Conservation (phyloP, 2,888 invertebrate species). For the Drosophila recens region DNA sequence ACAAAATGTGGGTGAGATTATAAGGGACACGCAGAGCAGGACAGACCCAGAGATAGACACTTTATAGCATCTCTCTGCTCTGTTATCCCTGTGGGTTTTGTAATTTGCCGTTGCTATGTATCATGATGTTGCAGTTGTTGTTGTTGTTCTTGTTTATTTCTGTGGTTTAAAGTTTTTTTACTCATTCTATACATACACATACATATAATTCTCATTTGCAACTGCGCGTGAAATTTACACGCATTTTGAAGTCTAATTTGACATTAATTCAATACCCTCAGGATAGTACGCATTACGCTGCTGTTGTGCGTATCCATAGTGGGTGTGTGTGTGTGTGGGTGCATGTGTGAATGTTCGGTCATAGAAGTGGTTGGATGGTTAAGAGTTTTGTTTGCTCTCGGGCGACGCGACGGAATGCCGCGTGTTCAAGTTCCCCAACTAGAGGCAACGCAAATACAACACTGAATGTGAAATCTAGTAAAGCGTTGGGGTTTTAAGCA, state of each 20-base stretch:
- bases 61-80: slow-evolving; percentile 21
- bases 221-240: slow-evolving; percentile 80
- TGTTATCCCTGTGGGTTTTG: slow-evolving; percentile 54
- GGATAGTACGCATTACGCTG: slow-evolving; percentile 59
- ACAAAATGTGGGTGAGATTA: slow-evolving; percentile 36
- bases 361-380: slow-evolving; percentile 22
- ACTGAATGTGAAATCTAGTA: slow-evolving; percentile 22
- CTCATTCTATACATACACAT: slow-evolving; percentile 23
- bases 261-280: slow-evolving; percentile 81
- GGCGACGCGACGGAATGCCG: slow-evolving; percentile 13
- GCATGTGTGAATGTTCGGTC: neutral
- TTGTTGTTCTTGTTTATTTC: slow-evolving; percentile 45
- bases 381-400: slow-evolving; percentile 27
- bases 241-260: slow-evolving; percentile 82
- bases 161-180: slow-evolving; percentile 39
- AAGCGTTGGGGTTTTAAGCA: slow-evolving; percentile 17
- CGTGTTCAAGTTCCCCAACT: slow-evolving; percentile 39
- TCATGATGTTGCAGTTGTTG: slow-evolving; percentile 36
- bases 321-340: slow-evolving; percentile 8
- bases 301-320: slow-evolving; percentile 15
- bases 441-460: slow-evolving; percentile 8
- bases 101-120: slow-evolving; percentile 47
- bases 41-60: slow-evolving; percentile 11
- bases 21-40: slow-evolving; percentile 15
- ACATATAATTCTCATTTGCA: slow-evolving; percentile 66